Conservation (phyloP, 1,140 invertebrate species). For the Bombus vancouverensis region DNA sequence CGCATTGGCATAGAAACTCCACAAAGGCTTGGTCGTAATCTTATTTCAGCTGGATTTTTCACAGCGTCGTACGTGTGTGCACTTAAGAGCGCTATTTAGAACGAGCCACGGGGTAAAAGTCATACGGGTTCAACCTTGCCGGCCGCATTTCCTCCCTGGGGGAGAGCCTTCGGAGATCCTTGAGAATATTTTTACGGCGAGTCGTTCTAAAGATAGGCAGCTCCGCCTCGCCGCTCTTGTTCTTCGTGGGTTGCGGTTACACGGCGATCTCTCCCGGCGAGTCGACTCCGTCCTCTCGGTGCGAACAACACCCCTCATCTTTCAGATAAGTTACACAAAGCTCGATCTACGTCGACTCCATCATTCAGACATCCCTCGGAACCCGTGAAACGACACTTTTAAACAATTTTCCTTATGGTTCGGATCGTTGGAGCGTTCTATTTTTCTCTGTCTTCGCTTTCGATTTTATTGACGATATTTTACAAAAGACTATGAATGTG, state of each 20-base stretch:
- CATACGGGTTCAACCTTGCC: constrained; percentile 33
- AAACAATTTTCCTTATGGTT: not conserved
- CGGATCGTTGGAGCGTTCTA: too few relatives aligned
- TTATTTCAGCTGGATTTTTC: constrained; percentile 48
- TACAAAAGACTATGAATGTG: too few relatives aligned
- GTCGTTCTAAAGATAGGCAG: constrained; percentile 62
- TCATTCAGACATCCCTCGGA: too few relatives aligned
- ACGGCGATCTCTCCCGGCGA: constrained; percentile 18
- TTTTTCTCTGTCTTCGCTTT: too few relatives aligned
- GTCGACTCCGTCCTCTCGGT: constrained; percentile 16
- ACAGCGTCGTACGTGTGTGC: constrained; percentile 21
- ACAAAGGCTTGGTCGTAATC: not conserved
- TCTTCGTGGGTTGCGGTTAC: constrained; percentile 41
- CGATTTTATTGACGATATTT: too few relatives aligned
- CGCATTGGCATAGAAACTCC: not conserved
- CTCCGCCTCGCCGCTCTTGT: constrained; percentile 32
- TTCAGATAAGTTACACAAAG: not conserved
- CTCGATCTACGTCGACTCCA: not conserved
- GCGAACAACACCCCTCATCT: not conserved
- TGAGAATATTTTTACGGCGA: constrained; percentile 64
- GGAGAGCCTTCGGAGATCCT: constrained; percentile 57
- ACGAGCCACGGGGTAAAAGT: constrained; percentile 42
- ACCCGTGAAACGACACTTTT: too few relatives aligned
- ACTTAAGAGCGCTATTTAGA: constrained; percentile 39
- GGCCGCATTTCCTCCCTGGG: constrained; percentile 53